A percentile compares a stretch with the other conserved stretches of the same genome.
phyloP scores from a whole-genome alignment of 2,113 vertebrate species.

The Ariopsis seemanni region DNA sequence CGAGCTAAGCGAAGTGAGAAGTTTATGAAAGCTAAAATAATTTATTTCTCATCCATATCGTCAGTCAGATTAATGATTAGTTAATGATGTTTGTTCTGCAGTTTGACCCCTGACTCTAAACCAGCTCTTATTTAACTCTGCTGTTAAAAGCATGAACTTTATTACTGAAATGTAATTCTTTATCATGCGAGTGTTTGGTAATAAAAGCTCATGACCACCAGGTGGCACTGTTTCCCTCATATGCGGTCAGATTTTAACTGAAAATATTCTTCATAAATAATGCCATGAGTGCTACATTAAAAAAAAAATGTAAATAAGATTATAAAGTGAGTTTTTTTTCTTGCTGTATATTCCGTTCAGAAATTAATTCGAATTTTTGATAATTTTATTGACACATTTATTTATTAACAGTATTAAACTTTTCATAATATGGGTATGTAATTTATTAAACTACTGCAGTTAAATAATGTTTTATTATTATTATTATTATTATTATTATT shows the following conservation, averaged over 20 bases:
- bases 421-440: background rate
- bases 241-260: background rate
- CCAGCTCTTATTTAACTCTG: background rate
- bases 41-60: background rate
- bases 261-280: background rate
- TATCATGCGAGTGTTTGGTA: background rate
- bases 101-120: background rate
- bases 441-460: background rate
- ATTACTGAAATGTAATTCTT: background rate
- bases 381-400: background rate
- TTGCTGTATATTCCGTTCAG: background rate
- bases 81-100: background rate
- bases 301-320: background rate
- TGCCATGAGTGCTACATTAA: background rate
- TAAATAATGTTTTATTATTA: background rate
- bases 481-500: background rate
- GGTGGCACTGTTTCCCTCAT: conserved; percentile 43
- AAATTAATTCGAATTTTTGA: background rate
- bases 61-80: background rate
- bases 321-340: background rate
- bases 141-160: background rate
- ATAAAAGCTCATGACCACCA: conserved; percentile 52
- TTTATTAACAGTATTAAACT: background rate
- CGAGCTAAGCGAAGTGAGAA: background rate
- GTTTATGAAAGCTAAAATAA: background rate